Evolutionary conservation across 2,797 vertebrate species (phyloP).

Genomic region (Lepus oiostolus): DNA sequence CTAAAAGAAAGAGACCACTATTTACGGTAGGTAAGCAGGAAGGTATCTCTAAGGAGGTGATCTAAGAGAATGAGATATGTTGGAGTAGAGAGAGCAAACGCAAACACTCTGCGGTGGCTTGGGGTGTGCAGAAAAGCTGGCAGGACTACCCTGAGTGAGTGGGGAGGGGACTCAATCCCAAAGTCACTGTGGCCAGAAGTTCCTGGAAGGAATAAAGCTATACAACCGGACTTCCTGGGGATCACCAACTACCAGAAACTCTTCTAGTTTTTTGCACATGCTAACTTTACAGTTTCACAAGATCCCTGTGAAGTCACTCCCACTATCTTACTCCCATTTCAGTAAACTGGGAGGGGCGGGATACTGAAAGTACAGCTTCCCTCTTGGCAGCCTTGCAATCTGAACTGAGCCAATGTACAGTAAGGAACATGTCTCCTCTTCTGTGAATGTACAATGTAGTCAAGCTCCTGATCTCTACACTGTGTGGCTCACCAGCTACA

Average conservation of each 20-base stretch:
- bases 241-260: not conserved
- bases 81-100: not conserved
- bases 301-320: not conserved
- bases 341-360: not conserved
- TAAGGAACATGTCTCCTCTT: too few species aligned
- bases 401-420: not conserved
- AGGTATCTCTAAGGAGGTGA: not conserved
- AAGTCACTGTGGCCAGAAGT: not conserved
- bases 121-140: not conserved
- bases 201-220: not conserved
- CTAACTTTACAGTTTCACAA: not conserved
- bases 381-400: not conserved
- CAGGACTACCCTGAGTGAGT: not conserved
- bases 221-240: not conserved
- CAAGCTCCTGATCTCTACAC: not conserved
- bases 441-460: not conserved
- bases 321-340: conserved; percentile 2
- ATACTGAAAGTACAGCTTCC: not conserved
- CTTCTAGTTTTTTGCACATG: not conserved
- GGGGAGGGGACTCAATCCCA: not conserved
- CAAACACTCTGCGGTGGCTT: not conserved
- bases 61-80: not conserved
- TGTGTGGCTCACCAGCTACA: not conserved
- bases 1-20: not conserved
- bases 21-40: not conserved